Base-by-base conservation (phyloP, 2,888 invertebrate species). In the Dryadula phaetusa region DNA sequence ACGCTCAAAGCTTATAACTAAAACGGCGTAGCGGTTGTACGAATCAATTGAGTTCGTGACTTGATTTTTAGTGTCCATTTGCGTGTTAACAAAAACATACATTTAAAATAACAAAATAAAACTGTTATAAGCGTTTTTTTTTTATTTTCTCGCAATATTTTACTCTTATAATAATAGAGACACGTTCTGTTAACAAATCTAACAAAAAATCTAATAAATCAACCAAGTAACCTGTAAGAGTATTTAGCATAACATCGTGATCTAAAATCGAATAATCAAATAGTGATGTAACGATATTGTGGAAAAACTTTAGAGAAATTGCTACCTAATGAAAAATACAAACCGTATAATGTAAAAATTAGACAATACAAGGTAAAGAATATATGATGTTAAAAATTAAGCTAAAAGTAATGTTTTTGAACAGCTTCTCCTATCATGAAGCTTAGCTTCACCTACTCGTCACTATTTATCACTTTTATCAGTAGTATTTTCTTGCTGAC, bases 1-100 rank as follows among this genome's bases (percentile, higher is more conserved):
- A 44, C 42, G 28, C 64, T 20, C 10, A 32, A 61, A 44, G n/a
- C 18, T 37, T 5, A 16, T 16, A 44, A 40, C 40, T 28, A 32
- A 60, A 60, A 60, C 18, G 44, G 34, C 46, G 44, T 32, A 61
- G 32, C 12, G 20, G 47, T 14, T 47, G 34, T 47, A 47, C 47
- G 34, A 62, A 62, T 62, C 61, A 62, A 47, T 60, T 34, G 46
- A 47, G 22, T 47, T 62, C 47, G 61, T 62, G 61, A 62, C 61
- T 34, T 3, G 34, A 34, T 34, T 47, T 20, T 47, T 22, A 62
- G 47, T 47, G 47, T 34, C 7, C 20, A 22, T 47, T 62, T 22
- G 22, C 34, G 6, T 47, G 46, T 34, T 34, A n/a, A n/a, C 20
- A 46, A 47, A 58, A 61, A 62, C 47, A 47, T 1, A 62, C 20